Conservation (phyloP, 2,888 invertebrate genomes). For the Amphipoea lucens region DNA sequence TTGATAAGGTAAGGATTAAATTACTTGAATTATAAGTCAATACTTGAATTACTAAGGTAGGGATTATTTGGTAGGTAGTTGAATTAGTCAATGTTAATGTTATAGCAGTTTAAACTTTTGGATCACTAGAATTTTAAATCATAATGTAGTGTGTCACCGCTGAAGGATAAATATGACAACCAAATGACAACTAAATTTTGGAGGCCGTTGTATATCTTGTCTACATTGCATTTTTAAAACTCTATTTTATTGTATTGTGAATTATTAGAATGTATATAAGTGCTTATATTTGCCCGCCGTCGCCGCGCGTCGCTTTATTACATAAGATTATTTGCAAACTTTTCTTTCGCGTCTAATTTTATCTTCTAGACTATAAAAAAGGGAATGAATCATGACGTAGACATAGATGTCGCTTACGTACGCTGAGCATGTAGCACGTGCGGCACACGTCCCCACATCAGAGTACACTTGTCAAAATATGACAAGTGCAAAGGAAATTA, state of each 20-base stretch:
- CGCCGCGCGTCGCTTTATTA: constrained; percentile 8
- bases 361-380: constrained; percentile 40
- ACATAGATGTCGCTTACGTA: constrained; percentile 36
- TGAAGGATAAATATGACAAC: background rate
- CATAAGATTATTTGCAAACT: constrained; percentile 35
- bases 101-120: no score
- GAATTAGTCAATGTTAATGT: no score
- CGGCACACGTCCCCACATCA: constrained; percentile 7
- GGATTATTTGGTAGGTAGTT: no score
- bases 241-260: constrained; percentile 1
- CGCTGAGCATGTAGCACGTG: constrained; percentile 17
- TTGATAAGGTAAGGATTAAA: no score
- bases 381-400: constrained; percentile 46
- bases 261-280: background rate
- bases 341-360: constrained; percentile 38
- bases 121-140: no score
- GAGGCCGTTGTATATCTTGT: background rate
- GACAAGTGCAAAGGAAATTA: constrained; percentile 13
- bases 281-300: background rate
- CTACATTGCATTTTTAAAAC: background rate
- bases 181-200: no score
- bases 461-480: constrained; percentile 37
- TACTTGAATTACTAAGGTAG: no score
- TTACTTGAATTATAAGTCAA: no score
- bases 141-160: background rate